A percentile compares a stretch with the other conserved stretches of the same genome.
Evolutionary conservation across 2,113 vertebrate species (phyloP).

Genomic region (Numida meleagris): DNA sequence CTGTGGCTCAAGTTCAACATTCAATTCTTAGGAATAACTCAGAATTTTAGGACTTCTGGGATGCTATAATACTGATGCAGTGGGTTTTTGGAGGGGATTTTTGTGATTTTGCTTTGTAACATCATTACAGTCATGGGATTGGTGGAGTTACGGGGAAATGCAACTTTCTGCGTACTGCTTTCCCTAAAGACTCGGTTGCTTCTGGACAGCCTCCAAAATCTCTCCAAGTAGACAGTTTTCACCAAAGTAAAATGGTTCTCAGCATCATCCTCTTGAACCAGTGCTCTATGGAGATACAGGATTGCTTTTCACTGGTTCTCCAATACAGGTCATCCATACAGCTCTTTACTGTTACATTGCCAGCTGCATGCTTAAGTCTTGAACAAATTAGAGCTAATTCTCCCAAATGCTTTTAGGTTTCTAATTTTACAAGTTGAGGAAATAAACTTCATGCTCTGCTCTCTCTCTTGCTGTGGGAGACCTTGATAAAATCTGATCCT

Average conservation of each 20-base stretch:
- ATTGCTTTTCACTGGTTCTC: neutral
- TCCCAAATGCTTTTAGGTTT: neutral
- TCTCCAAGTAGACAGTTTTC: neutral
- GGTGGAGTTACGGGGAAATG: neutral
- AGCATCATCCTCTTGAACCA: neutral
- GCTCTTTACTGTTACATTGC: neutral
- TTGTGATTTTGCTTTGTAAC: neutral
- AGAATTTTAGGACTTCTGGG: neutral
- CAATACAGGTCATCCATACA: neutral
- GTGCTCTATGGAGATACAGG: neutral
- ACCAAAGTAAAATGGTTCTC: neutral
- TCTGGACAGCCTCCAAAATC: neutral
- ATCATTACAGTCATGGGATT: fast-evolving
- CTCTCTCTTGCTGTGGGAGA: neutral
- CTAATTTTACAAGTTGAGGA: neutral
- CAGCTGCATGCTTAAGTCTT: neutral
- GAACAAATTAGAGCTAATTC: neutral
- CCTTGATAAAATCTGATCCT: neutral
- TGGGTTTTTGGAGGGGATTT: neutral
- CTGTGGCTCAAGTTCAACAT: neutral
- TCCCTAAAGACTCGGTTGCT: neutral
- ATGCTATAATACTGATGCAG: neutral
- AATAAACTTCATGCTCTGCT: neutral
- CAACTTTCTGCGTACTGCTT: neutral
- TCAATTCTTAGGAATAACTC: neutral